Conservation (phyloP, 1,140 invertebrate species). For the Campoletis sonorensis region DNA sequence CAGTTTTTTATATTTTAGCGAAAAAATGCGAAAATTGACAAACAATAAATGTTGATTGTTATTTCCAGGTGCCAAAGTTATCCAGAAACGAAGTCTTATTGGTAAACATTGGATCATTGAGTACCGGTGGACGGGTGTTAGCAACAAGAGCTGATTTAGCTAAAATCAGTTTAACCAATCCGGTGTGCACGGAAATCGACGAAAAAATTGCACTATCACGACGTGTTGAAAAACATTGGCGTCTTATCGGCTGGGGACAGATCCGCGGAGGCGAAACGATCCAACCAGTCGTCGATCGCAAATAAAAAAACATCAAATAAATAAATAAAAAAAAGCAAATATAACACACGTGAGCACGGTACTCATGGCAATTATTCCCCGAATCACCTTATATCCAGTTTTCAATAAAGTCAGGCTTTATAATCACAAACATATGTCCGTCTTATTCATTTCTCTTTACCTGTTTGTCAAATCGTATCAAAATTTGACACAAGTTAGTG, state of each 20-base stretch:
- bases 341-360: background rate
- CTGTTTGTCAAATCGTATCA: no score
- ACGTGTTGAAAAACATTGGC: conserved; percentile 99
- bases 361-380: conserved; percentile 21
- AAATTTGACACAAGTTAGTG: no score
- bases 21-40: background rate
- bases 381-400: conserved; percentile 31
- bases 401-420: conserved; percentile 62
- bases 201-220: conserved; percentile 99
- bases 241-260: conserved; percentile 98
- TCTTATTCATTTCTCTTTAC: background rate
- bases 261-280: conserved; percentile 95
- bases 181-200: conserved; percentile 98
- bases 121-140: conserved; percentile 96
- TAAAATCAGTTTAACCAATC: conserved; percentile 97
- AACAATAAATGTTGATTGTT: background rate
- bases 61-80: conserved; percentile 79
- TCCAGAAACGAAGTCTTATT: conserved; percentile 84
- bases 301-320: conserved; percentile 61
- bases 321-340: conserved; percentile 30
- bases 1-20: no score
- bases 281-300: conserved; percentile 79
- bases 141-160: conserved; percentile 98
- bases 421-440: background rate
- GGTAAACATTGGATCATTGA: conserved; percentile 99